These are phyloP conservation scores for Nomada hirtipes DNA, from an alignment of 2,888 invertebrate species.

Conservation along the genomic window DNA sequence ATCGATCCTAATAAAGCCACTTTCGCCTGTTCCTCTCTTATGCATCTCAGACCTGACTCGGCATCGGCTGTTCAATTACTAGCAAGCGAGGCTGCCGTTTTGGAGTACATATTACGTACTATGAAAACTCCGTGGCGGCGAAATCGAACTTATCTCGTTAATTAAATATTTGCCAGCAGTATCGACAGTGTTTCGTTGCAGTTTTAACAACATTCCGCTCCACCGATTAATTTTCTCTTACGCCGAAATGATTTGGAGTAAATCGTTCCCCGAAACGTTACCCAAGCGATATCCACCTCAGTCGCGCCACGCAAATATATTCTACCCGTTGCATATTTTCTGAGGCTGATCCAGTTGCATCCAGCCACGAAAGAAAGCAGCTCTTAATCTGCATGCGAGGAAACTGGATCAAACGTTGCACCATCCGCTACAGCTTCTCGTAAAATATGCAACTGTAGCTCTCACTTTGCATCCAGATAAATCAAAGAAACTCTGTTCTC, in stretches of 20 bases:
- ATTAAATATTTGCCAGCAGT: background rate
- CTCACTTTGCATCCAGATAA: background rate
- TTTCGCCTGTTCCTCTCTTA: conserved; percentile 59
- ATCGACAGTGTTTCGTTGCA: conserved; percentile 1
- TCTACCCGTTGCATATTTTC: conserved; percentile 10
- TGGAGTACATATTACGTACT: no score
- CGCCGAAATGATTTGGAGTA: background rate
- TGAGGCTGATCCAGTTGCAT: background rate
- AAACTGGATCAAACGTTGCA: background rate
- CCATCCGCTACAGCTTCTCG: background rate
- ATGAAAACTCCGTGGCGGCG: no score
- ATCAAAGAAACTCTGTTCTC: background rate
- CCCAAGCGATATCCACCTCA: background rate
- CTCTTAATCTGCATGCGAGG: background rate
- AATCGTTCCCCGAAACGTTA: conserved; percentile 20
- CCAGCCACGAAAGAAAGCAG: conserved; percentile 13
- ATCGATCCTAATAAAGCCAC: conserved; percentile 70
- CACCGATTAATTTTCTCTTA: conserved; percentile 12
- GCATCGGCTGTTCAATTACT: background rate
- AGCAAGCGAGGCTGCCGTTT: background rate
- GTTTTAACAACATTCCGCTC: background rate
- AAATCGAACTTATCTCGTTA: no score
- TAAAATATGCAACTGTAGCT: background rate
- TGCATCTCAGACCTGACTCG: background rate
- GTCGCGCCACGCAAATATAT: background rate